Evolutionary conservation across 2,888 invertebrate genomes (phyloP).

Genomic region (Mechanitis mazaeus): DNA sequence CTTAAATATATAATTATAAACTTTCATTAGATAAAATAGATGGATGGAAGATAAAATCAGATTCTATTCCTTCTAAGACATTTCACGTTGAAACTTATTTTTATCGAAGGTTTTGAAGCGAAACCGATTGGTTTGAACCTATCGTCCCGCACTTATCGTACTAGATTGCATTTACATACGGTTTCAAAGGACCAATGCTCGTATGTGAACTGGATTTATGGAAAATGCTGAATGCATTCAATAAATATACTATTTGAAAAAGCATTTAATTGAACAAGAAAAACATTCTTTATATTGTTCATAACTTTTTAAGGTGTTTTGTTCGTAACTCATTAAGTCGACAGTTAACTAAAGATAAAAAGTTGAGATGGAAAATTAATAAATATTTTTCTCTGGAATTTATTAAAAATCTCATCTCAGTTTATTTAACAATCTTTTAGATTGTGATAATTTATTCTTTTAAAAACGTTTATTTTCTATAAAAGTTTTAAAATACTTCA

Average conservation of each 20-base stretch:
- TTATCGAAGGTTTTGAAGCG: neutral
- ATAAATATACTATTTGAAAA: conserved; percentile 16
- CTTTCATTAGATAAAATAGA: neutral
- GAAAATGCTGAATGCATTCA: conserved; percentile 19
- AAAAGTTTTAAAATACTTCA: conserved; percentile 5
- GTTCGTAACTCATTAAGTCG: too few species aligned
- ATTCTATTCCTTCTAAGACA: neutral
- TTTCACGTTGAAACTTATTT: neutral
- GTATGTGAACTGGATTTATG: conserved; percentile 27
- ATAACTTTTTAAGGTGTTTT: too few species aligned
- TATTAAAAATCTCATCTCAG: conserved; percentile 17
- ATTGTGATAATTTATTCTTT: conserved; percentile 11
- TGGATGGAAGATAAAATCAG: neutral
- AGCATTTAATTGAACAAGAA: conserved; percentile 16
- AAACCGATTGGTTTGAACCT: conserved; percentile 18
- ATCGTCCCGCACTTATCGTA: conserved; percentile 20
- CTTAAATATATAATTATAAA: too few species aligned
- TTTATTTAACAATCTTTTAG: conserved; percentile 16
- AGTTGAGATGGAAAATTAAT: too few species aligned
- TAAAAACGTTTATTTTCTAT: conserved; percentile 10
- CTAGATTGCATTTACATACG: conserved; percentile 28
- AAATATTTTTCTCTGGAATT: conserved; percentile 10
- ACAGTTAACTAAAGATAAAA: too few species aligned
- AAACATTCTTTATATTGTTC: neutral
- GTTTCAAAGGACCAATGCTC: conserved; percentile 28